Percentiles rank a stretch among this genome's conserved stretches.
phyloP scores from a whole-genome alignment of 37 sponge, comb jelly and placozoan genomes.

The Theonella swinhoei region DNA sequence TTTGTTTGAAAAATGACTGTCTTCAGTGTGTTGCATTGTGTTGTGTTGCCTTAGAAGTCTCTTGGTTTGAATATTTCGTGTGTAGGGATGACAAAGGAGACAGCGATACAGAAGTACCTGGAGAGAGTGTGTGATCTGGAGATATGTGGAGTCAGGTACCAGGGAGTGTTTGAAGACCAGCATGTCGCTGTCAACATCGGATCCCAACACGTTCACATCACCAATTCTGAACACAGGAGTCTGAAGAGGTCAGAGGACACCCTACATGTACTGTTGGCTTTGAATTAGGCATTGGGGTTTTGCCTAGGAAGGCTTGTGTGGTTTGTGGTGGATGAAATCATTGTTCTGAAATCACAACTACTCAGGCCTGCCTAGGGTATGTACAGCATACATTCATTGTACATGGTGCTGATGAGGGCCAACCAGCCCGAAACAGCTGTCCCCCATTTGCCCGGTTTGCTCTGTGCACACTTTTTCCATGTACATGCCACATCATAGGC shows the following conservation, averaged over 20 bases:
- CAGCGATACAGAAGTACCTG: constrained; percentile 23
- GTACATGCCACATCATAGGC: no score
- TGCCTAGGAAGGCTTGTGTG: no score
- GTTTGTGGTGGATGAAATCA: no score
- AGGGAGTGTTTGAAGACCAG: neutral
- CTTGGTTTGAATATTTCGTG: neutral
- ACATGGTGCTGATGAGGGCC: no score
- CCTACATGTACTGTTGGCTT: no score
- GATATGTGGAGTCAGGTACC: neutral
- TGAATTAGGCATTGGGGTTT: no score
- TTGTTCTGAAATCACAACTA: no score
- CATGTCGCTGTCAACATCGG: neutral
- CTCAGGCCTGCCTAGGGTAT: no score
- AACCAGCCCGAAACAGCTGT: no score
- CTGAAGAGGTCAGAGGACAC: neutral
- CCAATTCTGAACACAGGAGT: neutral
- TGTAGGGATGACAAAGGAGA: neutral
- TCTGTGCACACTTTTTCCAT: no score
- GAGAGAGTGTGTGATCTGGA: constrained; percentile 20
- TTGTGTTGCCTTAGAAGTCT: neutral
- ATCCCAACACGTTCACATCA: neutral
- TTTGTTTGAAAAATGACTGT: neutral
- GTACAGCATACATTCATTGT: no score
- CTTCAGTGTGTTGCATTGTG: neutral
- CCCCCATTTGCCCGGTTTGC: no score